A percentile compares a stretch with the other conserved stretches of the same genome.
Evolutionary conservation across 2,888 invertebrate species (phyloP).

Genomic region (Elmis aenea): DNA sequence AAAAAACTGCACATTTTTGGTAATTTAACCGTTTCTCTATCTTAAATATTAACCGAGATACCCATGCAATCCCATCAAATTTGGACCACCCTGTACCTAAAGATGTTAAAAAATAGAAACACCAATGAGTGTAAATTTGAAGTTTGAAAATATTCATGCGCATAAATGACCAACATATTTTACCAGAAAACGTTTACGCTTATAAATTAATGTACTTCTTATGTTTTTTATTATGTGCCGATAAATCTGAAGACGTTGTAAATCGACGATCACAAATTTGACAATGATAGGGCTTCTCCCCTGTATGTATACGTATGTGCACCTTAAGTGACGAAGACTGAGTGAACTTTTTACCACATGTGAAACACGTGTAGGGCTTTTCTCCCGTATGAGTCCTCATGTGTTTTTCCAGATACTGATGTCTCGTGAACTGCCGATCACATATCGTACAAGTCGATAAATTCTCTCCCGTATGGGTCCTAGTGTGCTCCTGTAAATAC

Average conservation of each 20-base stretch:
- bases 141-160: too few relatives aligned
- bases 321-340: conserved; percentile 43
- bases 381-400: conserved; percentile 50
- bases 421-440: conserved; percentile 50
- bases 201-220: conserved; percentile 41
- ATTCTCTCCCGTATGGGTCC: conserved; percentile 42
- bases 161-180: too few relatives aligned
- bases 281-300: conserved; percentile 42
- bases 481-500: conserved; percentile 36
- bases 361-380: conserved; percentile 40
- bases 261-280: conserved; percentile 39
- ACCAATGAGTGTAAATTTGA: too few relatives aligned
- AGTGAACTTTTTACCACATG: conserved; percentile 42
- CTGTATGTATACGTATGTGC: conserved; percentile 40
- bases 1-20: too few relatives aligned
- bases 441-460: conserved; percentile 43
- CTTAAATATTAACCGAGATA: too few relatives aligned
- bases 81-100: too few relatives aligned
- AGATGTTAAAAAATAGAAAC: too few relatives aligned
- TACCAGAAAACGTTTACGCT: too few relatives aligned
- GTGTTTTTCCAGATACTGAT: conserved; percentile 52
- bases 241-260: conserved; percentile 40
- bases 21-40: too few relatives aligned
- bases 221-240: conserved; percentile 39
- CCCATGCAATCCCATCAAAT: too few relatives aligned